Evolutionary conservation across 2,888 invertebrate species (phyloP).

Genomic region (Megastigmus dorsalis): DNA sequence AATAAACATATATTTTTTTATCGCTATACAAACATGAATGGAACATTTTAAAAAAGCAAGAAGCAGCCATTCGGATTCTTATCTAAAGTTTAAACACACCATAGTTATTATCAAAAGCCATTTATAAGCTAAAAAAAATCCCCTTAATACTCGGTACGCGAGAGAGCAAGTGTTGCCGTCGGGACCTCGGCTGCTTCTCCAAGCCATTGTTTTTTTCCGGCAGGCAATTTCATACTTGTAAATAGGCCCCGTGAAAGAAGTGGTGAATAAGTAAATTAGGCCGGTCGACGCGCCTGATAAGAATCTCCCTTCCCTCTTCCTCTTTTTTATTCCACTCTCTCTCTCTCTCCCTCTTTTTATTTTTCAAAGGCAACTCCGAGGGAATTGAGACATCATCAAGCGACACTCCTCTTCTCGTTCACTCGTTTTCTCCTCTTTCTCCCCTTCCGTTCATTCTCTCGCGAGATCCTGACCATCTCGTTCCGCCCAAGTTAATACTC

Average conservation of each 20-base stretch:
- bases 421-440: slow-evolving; percentile 51
- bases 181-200: slow-evolving; percentile 11
- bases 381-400: slow-evolving; percentile 70
- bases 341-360: slow-evolving; percentile 46
- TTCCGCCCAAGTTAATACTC: slow-evolving; percentile 65
- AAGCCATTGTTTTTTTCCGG: slow-evolving; percentile 47
- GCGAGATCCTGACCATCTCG: slow-evolving; percentile 55
- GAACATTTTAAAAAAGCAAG: no score
- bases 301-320: slow-evolving; percentile 79
- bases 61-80: neutral
- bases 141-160: slow-evolving; percentile 49
- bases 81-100: slow-evolving; percentile 32
- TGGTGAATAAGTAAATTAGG: slow-evolving; percentile 87
- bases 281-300: slow-evolving; percentile 81
- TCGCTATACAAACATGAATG: no score
- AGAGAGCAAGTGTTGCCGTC: slow-evolving; percentile 50
- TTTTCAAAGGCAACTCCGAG: slow-evolving; percentile 62
- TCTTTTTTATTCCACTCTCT: slow-evolving; percentile 31
- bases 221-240: slow-evolving; percentile 73
- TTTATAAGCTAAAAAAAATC: slow-evolving; percentile 15
- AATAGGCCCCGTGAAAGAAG: slow-evolving; percentile 84
- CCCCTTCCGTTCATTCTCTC: slow-evolving; percentile 7
- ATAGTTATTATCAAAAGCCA: slow-evolving; percentile 41
- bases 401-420: slow-evolving; percentile 57
- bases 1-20: no score